phyloP scores from a whole-genome alignment of 2,797 vertebrate species.

The Gobio occitaniae region DNA sequence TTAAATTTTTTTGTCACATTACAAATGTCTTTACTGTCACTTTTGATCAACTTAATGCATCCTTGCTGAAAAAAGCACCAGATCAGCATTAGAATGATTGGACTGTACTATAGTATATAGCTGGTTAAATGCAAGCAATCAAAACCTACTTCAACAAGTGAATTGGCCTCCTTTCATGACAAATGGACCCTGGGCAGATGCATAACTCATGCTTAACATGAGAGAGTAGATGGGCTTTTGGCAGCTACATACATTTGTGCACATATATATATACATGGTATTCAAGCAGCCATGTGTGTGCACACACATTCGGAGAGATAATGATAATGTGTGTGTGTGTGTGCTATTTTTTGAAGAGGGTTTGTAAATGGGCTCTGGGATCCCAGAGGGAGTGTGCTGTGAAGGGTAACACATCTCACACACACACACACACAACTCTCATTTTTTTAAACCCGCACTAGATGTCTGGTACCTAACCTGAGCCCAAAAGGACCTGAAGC shows the following conservation, averaged over 20 bases:
- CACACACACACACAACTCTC: background rate
- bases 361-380: constrained; percentile 34
- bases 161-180: background rate
- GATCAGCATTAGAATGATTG: background rate
- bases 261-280: background rate
- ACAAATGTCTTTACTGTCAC: background rate
- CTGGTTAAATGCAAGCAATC: background rate
- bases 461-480: background rate
- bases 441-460: background rate
- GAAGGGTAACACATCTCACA: background rate
- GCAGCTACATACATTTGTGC: background rate
- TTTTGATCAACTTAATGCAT: background rate
- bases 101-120: too few relatives aligned
- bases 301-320: background rate
- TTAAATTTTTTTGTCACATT: background rate
- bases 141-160: background rate
- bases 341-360: constrained; percentile 26
- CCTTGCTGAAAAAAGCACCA: background rate
- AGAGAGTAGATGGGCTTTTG: background rate
- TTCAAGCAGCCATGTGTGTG: background rate
- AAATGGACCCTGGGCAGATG: background rate
- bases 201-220: background rate
- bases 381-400: constrained; percentile 32
- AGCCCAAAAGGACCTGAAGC: background rate
- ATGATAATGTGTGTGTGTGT: background rate